A percentile compares a stretch with the other conserved stretches of the same genome.
phyloP scores from a whole-genome alignment of 2,888 invertebrate species.

The Limnephilus lunatus region DNA sequence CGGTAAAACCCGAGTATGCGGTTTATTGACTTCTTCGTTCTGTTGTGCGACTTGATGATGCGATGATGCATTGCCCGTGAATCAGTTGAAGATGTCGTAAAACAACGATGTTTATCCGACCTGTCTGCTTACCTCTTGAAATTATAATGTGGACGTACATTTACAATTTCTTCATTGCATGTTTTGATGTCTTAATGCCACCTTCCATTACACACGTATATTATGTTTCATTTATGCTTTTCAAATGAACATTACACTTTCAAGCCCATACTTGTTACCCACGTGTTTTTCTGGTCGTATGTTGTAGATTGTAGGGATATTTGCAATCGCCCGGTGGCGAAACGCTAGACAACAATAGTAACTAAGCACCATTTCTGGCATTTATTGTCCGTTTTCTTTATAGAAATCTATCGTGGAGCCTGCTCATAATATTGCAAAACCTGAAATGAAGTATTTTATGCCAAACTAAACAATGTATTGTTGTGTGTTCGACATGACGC shows the following conservation, averaged over 20 bases:
- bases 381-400: slow-evolving; percentile 26
- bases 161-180: background rate
- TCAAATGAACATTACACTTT: background rate
- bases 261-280: background rate
- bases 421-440: slow-evolving; percentile 7
- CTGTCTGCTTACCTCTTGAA: background rate
- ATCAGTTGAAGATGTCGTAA: background rate
- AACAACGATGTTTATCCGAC: background rate
- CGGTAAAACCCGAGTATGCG: slow-evolving; percentile 19
- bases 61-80: background rate
- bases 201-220: background rate
- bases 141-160: background rate
- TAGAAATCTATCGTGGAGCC: slow-evolving; percentile 23
- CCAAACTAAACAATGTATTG: background rate
- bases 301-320: background rate
- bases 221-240: background rate
- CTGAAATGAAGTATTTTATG: slow-evolving; percentile 9
- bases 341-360: slow-evolving; percentile 43
- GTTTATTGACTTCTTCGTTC: slow-evolving; percentile 6
- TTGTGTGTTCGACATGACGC: slow-evolving; percentile 17
- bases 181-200: background rate
- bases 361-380: slow-evolving; percentile 39
- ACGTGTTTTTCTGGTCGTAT: background rate
- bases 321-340: slow-evolving; percentile 37
- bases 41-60: background rate